phyloP scores from a whole-genome alignment of 2,113 vertebrate species.

The Heliornis fulica region DNA sequence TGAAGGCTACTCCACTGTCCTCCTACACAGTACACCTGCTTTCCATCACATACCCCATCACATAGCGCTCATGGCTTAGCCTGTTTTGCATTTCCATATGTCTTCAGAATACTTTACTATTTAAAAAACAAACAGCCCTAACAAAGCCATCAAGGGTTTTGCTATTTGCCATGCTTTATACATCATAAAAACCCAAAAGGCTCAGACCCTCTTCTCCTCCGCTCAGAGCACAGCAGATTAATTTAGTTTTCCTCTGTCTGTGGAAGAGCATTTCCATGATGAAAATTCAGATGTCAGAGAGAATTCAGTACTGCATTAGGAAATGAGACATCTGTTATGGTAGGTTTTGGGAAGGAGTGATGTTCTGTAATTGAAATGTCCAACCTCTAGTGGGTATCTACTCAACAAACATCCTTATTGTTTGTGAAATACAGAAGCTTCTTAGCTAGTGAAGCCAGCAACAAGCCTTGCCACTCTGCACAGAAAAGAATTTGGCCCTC shows the following conservation, averaged over 20 bases:
- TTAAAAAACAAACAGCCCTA: neutral
- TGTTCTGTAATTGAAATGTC: slow-evolving; percentile 63
- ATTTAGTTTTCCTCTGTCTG: slow-evolving; percentile 59
- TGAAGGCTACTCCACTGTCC: neutral
- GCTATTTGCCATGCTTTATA: neutral
- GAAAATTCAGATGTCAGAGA: slow-evolving; percentile 55
- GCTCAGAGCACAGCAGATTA: neutral
- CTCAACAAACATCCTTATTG: neutral
- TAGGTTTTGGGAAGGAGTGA: slow-evolving; percentile 27
- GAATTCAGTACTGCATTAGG: slow-evolving; percentile 48
- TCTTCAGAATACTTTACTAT: slow-evolving; percentile 3
- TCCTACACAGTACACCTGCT: slow-evolving; percentile 25
- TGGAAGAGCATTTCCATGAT: slow-evolving; percentile 33
- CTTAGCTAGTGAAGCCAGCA: neutral
- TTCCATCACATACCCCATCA: neutral
- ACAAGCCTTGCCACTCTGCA: neutral
- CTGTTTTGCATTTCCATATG: slow-evolving; percentile 15
- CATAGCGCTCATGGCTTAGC: neutral
- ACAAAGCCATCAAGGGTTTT: neutral
- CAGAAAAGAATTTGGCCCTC: neutral
- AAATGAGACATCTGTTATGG: slow-evolving; percentile 57
- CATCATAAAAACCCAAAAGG: neutral
- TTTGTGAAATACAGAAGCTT: neutral
- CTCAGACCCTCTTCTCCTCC: neutral
- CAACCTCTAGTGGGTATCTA: slow-evolving; percentile 21